Evolutionary conservation across 2,113 vertebrate species (phyloP).

Genomic region (Synchiropus splendidus): DNA sequence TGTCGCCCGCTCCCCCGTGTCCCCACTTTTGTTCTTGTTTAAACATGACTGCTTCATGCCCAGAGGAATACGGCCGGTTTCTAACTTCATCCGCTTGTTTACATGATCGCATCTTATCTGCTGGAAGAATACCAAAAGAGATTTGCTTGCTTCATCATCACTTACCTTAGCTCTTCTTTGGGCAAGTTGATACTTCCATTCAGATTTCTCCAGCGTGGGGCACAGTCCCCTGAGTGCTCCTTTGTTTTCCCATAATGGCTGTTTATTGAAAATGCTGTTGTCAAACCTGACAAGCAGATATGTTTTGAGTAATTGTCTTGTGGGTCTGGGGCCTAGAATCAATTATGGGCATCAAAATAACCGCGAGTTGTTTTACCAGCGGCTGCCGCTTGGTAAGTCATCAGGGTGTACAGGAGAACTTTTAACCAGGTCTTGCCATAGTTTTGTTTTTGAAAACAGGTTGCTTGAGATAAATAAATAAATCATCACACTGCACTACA

Average conservation of each 20-base stretch:
- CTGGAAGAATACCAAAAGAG: too few relatives aligned
- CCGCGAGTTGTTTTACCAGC: slow-evolving; percentile 50
- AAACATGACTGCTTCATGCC: slow-evolving; percentile 9
- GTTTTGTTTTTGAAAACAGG: too few relatives aligned
- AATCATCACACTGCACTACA: slow-evolving; percentile 3
- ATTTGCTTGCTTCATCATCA: too few relatives aligned
- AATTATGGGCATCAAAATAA: slow-evolving; percentile 59
- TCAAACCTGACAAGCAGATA: slow-evolving; percentile 51
- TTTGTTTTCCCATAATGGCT: slow-evolving; percentile 39
- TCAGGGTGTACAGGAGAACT: too few relatives aligned
- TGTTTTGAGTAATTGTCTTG: slow-evolving; percentile 66
- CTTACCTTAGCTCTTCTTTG: neutral
- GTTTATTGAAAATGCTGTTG: slow-evolving; percentile 49
- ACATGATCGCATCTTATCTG: too few relatives aligned
- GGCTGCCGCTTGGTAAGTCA: slow-evolving; percentile 59
- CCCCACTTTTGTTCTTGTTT: slow-evolving; percentile 21
- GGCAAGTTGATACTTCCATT: neutral
- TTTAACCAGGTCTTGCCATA: too few relatives aligned
- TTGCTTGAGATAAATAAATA: too few relatives aligned
- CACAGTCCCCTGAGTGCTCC: slow-evolving; percentile 24
- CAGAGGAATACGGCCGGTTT: too few relatives aligned
- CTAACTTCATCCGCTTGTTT: too few relatives aligned
- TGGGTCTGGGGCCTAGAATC: slow-evolving; percentile 47
- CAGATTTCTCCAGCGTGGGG: neutral
- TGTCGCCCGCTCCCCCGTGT: slow-evolving; percentile 34